phyloP scores from a whole-genome alignment of 2,888 invertebrate species.

The Scaptomyza flava region DNA sequence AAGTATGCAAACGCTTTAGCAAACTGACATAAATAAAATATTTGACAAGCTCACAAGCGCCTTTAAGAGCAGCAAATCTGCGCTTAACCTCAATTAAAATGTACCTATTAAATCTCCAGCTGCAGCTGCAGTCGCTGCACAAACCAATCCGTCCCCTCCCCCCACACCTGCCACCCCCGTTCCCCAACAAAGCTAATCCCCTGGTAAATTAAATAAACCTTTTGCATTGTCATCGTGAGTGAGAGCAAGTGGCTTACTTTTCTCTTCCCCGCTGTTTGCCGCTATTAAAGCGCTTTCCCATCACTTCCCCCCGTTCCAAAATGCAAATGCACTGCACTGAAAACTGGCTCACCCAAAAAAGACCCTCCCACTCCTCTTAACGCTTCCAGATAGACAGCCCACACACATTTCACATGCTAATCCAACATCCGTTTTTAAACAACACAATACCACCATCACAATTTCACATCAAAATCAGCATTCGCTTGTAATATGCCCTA shows the following conservation, averaged over 20 bases:
- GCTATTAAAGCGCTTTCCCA: conserved; percentile 56
- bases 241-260: conserved; percentile 27
- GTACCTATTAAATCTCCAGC: conserved; percentile 76
- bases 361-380: neutral
- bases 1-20: conserved; percentile 61
- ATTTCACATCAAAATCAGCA: conserved; percentile 31
- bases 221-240: conserved; percentile 51
- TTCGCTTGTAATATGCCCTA: conserved; percentile 32
- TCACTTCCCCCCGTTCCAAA: conserved; percentile 36
- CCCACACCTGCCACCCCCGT: neutral
- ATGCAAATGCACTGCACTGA: conserved; percentile 60
- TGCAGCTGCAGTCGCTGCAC: conserved; percentile 25
- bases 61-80: conserved; percentile 60
- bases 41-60: conserved; percentile 43
- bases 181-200: conserved; percentile 39
- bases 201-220: conserved; percentile 68
- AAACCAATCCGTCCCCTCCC: neutral
- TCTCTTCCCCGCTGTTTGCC: conserved; percentile 47
- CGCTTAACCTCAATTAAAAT: conserved; percentile 79
- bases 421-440: conserved; percentile 53
- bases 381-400: neutral
- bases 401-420: conserved; percentile 19
- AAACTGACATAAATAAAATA: conserved; percentile 68
- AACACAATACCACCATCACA: conserved; percentile 24
- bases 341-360: neutral